Percentiles rank a stretch among this genome's conserved stretches.
These are phyloP conservation scores for Hemicordylus capensis DNA, from an alignment of 2,113 vertebrate genomes.

Conservation along the genomic window DNA sequence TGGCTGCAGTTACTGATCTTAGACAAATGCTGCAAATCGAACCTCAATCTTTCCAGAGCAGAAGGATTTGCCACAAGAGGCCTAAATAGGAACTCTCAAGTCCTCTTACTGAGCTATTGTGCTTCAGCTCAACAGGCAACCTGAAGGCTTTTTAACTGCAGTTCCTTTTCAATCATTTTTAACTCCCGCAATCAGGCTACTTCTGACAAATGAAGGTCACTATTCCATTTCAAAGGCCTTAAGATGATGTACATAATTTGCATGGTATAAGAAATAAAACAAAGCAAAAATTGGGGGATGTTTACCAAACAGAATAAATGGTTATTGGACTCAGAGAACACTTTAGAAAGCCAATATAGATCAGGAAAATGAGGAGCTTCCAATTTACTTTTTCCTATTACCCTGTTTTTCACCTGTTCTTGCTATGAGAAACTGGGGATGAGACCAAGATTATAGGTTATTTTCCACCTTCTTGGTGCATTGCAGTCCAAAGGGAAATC, in stretches of 20 bases:
- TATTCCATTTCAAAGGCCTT: not conserved
- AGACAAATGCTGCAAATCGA: conserved; percentile 41
- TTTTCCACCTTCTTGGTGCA: not conserved
- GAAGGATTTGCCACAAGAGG: conserved; percentile 43
- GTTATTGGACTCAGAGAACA: conserved; percentile 52
- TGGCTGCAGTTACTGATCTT: conserved; percentile 19
- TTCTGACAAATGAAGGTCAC: conserved; percentile 57
- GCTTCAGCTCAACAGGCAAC: conserved; percentile 45
- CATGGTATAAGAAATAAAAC: conserved; percentile 44
- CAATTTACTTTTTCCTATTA: conserved; percentile 39
- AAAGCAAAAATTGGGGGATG: conserved; percentile 45
- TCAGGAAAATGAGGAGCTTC: conserved; percentile 55
- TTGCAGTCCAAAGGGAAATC: conserved; percentile 11
- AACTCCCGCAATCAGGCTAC: conserved; percentile 27
- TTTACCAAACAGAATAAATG: conserved; percentile 65
- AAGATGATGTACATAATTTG: conserved; percentile 41
- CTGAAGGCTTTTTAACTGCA: conserved; percentile 48
- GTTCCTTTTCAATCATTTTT: conserved; percentile 58
- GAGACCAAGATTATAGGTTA: conserved; percentile 10
- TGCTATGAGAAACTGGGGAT: conserved; percentile 42
- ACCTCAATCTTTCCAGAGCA: conserved; percentile 30
- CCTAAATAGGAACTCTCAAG: conserved; percentile 28
- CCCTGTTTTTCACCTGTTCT: conserved; percentile 33
- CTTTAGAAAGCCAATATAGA: conserved; percentile 51
- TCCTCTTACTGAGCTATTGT: conserved; percentile 49